Evolutionary conservation across 2,113 vertebrate species (phyloP), one percentile per base, ranked within the genome.

Genomic region (Coptodon bakossiorum): DNA sequence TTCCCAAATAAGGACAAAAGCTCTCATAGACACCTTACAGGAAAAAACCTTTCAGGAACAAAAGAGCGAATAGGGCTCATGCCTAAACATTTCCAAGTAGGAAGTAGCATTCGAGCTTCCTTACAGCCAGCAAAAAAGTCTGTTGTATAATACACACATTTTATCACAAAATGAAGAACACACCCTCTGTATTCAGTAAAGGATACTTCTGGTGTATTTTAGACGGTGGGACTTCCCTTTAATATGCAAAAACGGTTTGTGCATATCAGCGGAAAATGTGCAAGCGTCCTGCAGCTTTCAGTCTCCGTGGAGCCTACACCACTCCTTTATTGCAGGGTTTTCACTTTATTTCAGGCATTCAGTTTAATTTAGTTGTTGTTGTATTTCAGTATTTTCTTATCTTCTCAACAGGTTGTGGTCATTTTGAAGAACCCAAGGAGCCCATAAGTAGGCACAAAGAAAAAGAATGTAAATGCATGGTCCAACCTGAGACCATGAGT

Each of bases 71-170:
- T 19, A 2, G 11, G 1, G 13, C 7, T 31, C 1, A 3, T 36
- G 3, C 45, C 63, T 0, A 16, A 48, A 24, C 24, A 19, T 22
- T 82, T 87, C 66, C 86, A 79, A 68, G 54, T 16, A 87, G 63
- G 53, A 82, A 13, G 31, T 19, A 56, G 13, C 5, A 2, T 61
- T 54, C 0, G 2, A 43, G 36, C 80, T 45, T 48, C 38, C 38
- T 48, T n/a, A 19, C 17, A 82, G 53, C 24, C 11, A 48, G 40
- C 38, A n/a, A 5, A 7, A n/a, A 3, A 0, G 0, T 61, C 27
- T 59, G 27, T 1, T 43, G 14, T 40, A 57, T 16, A 12, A 19
- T 43, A 71, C 22, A 0, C 43, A 17, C 17, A 36, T 63, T 78
- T 78, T 52, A 78, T 78, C 27, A n/a, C 17, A 52, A 78, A 19